Conservation (phyloP, 2,797 vertebrate genomes). For the Petrocephalus schoutedeni region DNA sequence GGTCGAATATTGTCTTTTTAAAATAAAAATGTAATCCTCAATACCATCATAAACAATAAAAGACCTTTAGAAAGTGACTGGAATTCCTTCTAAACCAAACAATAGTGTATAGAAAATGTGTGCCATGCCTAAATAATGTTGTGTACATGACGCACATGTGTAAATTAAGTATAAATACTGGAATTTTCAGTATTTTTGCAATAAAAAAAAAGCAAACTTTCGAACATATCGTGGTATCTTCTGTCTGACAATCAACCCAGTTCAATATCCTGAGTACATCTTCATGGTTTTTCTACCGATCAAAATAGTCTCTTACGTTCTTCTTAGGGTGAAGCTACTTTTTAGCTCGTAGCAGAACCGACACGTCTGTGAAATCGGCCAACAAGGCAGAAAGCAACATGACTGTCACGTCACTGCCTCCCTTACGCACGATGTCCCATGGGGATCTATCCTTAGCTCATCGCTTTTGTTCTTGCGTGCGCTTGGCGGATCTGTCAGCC, state of each 20-base stretch:
- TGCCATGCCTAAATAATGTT: background rate
- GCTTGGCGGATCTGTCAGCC: background rate
- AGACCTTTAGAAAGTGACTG: background rate
- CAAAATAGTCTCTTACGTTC: background rate
- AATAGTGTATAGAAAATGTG: background rate
- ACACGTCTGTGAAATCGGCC: background rate
- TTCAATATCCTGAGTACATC: background rate
- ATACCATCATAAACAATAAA: background rate
- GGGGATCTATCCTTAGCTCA: background rate
- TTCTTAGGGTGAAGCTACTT: background rate
- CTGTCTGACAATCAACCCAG: background rate
- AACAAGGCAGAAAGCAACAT: background rate
- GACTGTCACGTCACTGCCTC: background rate
- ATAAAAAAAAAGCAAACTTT: background rate
- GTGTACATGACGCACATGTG: background rate
- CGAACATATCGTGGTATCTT: background rate
- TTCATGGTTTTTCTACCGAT: background rate
- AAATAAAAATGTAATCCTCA: background rate
- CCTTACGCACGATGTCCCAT: slow-evolving; percentile 2
- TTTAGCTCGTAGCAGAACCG: background rate
- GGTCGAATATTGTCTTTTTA: background rate
- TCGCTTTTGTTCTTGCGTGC: background rate
- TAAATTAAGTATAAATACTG: background rate
- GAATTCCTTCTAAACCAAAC: background rate
- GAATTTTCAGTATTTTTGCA: background rate